Base-by-base conservation (phyloP, 2,113 vertebrate species). In the Promerops cafer region DNA sequence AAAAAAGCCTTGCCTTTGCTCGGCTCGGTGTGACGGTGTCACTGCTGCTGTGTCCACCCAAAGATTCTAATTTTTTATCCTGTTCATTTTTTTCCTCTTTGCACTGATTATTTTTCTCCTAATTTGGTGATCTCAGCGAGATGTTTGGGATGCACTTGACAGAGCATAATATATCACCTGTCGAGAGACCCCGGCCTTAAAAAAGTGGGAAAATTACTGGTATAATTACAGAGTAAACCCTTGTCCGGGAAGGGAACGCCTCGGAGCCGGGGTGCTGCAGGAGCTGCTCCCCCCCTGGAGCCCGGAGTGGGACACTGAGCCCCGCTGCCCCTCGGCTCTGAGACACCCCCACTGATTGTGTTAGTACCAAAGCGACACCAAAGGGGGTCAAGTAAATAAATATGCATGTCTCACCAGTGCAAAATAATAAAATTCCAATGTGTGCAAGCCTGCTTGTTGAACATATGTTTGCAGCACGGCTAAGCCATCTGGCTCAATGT, bases 401-500 rank as follows among this genome's bases (percentile, higher is more conserved):
- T 99, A 99, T 99, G 98, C 98, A 99, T 98, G 98, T 98, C 97
- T 98, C 98, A 97, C 98, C 98, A 98, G 98, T 99, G 99, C 98
- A 99, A 99, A 99, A 99, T 99, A 99, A 99, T 99, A 99, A 99
- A 99, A 99, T 98, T 98, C 98, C 98, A 99, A 98, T 98, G 97
- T 98, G 98, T 98, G 98, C 98, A 98, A 98, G 98, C 98, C 99
- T 99, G 99, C 99, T 99, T 99, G 99, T 99, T 99, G 99, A 99
- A 99, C 99, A 99, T 99, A 99, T 99, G 99, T 99, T 99, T 99
- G 98, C 98, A 97, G 99, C 98, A 98, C 98, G 97, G 98, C 99
- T 99, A 99, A 99, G 99, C 99, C 99, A 99, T 99, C 99, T 99
- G 99, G 99, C 99, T 99, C 99, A 98, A 98, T 99, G 99, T 99